These are phyloP conservation scores for Sebastes schlegelii DNA, from an alignment of 2,113 vertebrate species.

Conservation along the genomic window DNA sequence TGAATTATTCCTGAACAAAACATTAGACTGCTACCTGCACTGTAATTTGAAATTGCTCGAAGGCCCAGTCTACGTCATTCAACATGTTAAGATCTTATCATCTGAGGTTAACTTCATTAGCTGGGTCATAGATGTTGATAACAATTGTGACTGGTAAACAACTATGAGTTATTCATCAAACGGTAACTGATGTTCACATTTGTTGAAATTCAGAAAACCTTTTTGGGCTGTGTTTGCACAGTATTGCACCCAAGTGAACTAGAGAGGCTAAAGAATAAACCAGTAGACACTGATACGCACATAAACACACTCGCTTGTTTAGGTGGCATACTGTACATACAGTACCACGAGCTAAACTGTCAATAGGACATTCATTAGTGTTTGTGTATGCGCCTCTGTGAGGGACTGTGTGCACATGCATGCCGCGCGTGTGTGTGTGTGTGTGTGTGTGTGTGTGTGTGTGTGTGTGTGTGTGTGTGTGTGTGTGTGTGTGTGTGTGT, in stretches of 20 bases:
- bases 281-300: not conserved
- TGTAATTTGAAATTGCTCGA: not conserved
- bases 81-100: not conserved
- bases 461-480: constrained; percentile 4
- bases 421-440: not conserved
- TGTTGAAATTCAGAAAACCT: not conserved
- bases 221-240: not conserved
- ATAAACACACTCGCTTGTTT: constrained; percentile 9
- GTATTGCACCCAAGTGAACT: not conserved
- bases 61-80: not conserved
- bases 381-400: not conserved
- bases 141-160: not conserved
- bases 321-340: not conserved
- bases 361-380: not conserved
- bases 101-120: not conserved
- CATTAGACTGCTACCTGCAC: no score
- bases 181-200: not conserved
- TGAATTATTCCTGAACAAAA: not conserved
- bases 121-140: not conserved
- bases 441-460: not conserved
- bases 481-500: not conserved
- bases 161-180: not conserved
- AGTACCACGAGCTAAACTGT: constrained; percentile 1
- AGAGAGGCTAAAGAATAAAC: not conserved
- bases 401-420: not conserved